These are phyloP conservation scores for Villa cingulata DNA, from an alignment of 2,888 invertebrate species.

Conservation along the genomic window DNA sequence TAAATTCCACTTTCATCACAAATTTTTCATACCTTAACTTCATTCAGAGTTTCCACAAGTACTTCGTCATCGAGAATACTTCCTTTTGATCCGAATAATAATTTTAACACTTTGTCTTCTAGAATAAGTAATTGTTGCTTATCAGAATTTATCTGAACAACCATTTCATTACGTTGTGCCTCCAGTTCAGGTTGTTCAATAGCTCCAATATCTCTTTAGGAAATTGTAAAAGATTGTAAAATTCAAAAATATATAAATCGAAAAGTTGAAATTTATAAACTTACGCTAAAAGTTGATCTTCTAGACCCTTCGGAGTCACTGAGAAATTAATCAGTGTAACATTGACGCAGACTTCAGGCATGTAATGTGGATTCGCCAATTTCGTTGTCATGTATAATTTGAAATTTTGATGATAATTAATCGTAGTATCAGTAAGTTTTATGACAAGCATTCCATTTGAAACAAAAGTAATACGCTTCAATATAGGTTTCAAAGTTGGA, in stretches of 20 bases:
- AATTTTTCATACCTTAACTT: conserved; percentile 51
- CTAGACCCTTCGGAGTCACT: conserved; percentile 76
- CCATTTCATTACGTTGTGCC: conserved; percentile 63
- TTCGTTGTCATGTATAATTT: conserved; percentile 84
- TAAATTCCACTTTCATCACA: not conserved
- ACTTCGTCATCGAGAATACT: conserved; percentile 90
- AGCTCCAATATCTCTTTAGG: conserved; percentile 65
- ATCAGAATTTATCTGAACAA: conserved; percentile 71
- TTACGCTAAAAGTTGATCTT: conserved; percentile 84
- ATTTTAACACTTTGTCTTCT: conserved; percentile 77
- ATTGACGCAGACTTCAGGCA: conserved; percentile 86
- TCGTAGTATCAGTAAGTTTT: conserved; percentile 69
- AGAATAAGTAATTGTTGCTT: conserved; percentile 70
- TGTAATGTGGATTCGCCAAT: conserved; percentile 82
- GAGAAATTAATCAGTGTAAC: conserved; percentile 88
- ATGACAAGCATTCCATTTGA: conserved; percentile 69
- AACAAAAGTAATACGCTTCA: conserved; percentile 61
- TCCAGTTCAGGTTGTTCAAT: conserved; percentile 82
- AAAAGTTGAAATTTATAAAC: conserved; percentile 25
- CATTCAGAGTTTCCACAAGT: conserved; percentile 77
- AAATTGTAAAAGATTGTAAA: not conserved
- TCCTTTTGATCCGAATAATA: conserved; percentile 70
- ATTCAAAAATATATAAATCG: too few relatives aligned
- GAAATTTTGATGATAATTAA: conserved; percentile 82
- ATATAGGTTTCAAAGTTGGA: conserved; percentile 69